Conservation (phyloP, 2,797 vertebrate genomes). For the Manis javanica region DNA sequence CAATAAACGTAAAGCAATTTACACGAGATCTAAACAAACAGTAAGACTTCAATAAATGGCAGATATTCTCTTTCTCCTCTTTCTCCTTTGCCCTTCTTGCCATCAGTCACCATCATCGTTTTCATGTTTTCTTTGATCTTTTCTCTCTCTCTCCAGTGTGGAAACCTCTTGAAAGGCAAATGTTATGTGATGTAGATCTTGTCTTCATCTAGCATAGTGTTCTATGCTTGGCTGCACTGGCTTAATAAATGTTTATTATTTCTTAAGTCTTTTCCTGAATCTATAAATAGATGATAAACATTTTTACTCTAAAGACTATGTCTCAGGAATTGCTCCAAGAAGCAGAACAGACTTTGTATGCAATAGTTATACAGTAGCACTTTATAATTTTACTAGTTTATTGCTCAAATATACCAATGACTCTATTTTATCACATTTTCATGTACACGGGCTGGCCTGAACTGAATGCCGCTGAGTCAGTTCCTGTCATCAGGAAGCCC, state of each 20-base stretch:
- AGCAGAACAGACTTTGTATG: background rate
- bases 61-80: background rate
- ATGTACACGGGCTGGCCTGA: background rate
- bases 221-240: background rate
- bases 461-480: fast-evolving
- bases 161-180: background rate
- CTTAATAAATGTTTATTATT: background rate
- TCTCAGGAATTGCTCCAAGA: background rate
- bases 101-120: background rate
- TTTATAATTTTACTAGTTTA: background rate
- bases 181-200: background rate
- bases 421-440: background rate
- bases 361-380: background rate
- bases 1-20: background rate
- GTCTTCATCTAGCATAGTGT: background rate
- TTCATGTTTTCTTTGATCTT: background rate
- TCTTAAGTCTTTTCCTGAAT: background rate
- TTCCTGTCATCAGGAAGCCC: background rate
- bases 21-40: background rate
- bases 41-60: background rate
- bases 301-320: background rate
- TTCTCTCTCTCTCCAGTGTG: background rate
- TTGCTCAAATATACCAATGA: background rate
- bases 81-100: background rate
- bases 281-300: background rate